Percentiles rank a stretch among this genome's conserved stretches.
phyloP scores from a whole-genome alignment of 2,113 vertebrate genomes.

The Oxyruncus cristatus region DNA sequence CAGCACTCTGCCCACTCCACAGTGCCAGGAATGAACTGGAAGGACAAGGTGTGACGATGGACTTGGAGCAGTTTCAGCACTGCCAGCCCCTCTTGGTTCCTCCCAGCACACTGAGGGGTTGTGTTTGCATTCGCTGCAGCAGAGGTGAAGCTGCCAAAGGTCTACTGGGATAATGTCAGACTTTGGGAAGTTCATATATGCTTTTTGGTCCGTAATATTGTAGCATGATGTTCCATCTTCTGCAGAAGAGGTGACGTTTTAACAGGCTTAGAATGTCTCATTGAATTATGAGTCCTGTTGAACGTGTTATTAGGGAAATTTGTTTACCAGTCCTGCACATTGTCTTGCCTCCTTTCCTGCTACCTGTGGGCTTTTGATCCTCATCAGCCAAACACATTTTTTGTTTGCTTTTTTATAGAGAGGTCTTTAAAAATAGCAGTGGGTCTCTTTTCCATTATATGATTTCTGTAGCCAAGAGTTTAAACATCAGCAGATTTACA shows the following conservation, averaged over 20 bases:
- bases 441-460: not conserved
- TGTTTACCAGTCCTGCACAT: not conserved
- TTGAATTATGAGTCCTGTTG: not conserved
- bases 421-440: not conserved
- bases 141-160: not conserved
- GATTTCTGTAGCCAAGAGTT: not conserved
- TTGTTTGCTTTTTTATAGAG: not conserved
- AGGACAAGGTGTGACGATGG: not conserved
- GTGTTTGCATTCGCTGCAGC: not conserved
- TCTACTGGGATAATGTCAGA: not conserved
- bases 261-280: not conserved
- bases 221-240: slow-evolving; percentile 13
- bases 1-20: not conserved
- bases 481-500: not conserved
- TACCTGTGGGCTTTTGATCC: accelerated
- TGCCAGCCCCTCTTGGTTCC: not conserved
- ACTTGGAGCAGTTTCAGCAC: accelerated
- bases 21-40: not conserved
- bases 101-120: accelerated
- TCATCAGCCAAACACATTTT: not conserved
- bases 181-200: not conserved
- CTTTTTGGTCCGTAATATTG: not conserved
- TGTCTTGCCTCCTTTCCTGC: not conserved
- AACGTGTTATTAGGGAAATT: not conserved
- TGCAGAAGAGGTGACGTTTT: not conserved